Conservation (phyloP, 2,888 invertebrate genomes). For the Quadriops clusia region DNA sequence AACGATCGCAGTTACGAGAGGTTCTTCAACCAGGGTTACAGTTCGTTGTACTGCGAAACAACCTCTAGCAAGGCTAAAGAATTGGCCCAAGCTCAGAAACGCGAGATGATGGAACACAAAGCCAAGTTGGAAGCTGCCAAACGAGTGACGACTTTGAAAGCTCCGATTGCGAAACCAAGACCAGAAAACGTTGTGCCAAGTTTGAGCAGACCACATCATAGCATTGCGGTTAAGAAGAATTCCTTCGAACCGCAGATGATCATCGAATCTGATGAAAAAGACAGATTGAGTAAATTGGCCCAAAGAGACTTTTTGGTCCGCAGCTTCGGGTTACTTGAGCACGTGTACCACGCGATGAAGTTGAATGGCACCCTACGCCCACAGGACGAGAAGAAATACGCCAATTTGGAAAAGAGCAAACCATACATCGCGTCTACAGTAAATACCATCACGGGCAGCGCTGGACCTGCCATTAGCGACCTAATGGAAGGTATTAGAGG, state of each 20-base stretch:
- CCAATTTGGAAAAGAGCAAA: conserved; percentile 41
- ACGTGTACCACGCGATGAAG: conserved; percentile 56
- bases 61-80: conserved; percentile 67
- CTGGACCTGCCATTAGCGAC: conserved; percentile 30
- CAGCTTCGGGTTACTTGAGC: conserved; percentile 57
- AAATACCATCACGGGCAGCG: conserved; percentile 18
- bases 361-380: conserved; percentile 53
- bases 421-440: conserved; percentile 21
- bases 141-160: conserved; percentile 31
- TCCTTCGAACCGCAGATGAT: conserved; percentile 57
- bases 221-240: conserved; percentile 22
- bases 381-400: conserved; percentile 54
- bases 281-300: conserved; percentile 50
- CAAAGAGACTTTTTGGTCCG: conserved; percentile 58
- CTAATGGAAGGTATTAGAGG: conserved; percentile 27
- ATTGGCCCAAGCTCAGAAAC: conserved; percentile 56
- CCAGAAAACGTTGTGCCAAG: conserved; percentile 13
- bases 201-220: conserved; percentile 11
- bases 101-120: conserved; percentile 53
- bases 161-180: conserved; percentile 14
- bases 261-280: conserved; percentile 58
- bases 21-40: conserved; percentile 64
- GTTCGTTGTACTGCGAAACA: conserved; percentile 62
- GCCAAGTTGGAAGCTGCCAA: conserved; percentile 49
- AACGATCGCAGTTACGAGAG: conserved; percentile 51